Base-by-base conservation (phyloP, 1,140 invertebrate genomes). In the Ceratoteleas bidentatus region DNA sequence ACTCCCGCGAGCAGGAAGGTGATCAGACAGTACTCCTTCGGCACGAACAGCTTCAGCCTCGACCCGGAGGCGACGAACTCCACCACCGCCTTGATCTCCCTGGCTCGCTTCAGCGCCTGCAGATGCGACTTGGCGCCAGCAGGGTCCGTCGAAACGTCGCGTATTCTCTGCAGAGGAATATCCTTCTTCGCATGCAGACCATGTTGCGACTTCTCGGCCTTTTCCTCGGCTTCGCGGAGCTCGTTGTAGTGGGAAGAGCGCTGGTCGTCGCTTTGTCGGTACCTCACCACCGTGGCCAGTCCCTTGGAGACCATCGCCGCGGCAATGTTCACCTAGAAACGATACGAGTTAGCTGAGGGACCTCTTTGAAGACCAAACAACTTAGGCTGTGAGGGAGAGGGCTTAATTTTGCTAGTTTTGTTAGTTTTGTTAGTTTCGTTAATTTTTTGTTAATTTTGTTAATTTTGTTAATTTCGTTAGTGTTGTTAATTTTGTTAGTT, bases 51-150 rank as follows among this genome's bases (percentile, higher is more conserved):
- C 81, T 98, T 94, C 50, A 99, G 91, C 38, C 98, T 93, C 0
- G 98, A 99, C 3, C 98, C 98, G 85, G 96, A 98, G 0, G 97
- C 96, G 2, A 99, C 97, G 91, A 98, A 99, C 88, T 99, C 98
- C 2, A 99, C 98, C 11, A 98, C 94, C 10, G 95, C 98, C 87
- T 99, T 97, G 15, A 96, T 95, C 80, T 95, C 95, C 90, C 93
- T 92, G 6, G 95, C 95, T 84, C 98, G 93, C 90, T 98, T 96
- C 61, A 99, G 93, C 80, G 97, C 97, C 33, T 98, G 96, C 76
- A 99, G 92, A 87, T 97, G 93, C n/a, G 91, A 94, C 89, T 98
- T 99, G 3, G 98, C 96, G 88, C 97, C 97, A 3, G 94, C 93
- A 13, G 95, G 92, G 90, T 98, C 97, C 10, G 95, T 96, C 68